These are phyloP conservation scores for Coluber constrictor DNA, from an alignment of 2,797 vertebrate species.

Conservation along the genomic window DNA sequence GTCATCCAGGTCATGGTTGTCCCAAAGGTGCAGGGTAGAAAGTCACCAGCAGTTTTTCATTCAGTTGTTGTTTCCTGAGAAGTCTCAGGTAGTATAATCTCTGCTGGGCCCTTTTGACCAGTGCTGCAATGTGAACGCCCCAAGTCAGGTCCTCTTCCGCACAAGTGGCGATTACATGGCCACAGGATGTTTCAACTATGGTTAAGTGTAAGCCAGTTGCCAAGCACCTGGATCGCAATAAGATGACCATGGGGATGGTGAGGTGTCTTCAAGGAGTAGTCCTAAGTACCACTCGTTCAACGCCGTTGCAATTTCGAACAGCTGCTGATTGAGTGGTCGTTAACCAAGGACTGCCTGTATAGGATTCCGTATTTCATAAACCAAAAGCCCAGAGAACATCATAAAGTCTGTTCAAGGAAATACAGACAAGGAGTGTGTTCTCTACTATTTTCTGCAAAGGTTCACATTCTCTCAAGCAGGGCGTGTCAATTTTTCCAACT, in stretches of 20 bases:
- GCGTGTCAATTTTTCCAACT: too few relatives aligned
- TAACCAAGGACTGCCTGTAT: neutral
- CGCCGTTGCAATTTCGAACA: neutral
- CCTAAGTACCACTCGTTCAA: neutral
- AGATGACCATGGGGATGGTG: neutral
- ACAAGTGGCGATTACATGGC: neutral
- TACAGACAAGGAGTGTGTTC: neutral
- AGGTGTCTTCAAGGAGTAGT: neutral
- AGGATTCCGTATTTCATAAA: neutral
- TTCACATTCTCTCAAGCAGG: neutral
- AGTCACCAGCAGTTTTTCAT: too few relatives aligned
- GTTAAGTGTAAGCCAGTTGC: neutral
- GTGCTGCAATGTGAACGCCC: too few relatives aligned
- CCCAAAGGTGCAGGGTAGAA: too few relatives aligned
- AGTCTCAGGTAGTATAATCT: too few relatives aligned
- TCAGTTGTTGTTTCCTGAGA: too few relatives aligned
- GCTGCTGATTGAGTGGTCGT: neutral
- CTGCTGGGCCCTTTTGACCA: too few relatives aligned
- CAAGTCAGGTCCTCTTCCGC: too few relatives aligned
- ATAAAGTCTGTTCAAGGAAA: neutral
- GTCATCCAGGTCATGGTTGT: too few relatives aligned
- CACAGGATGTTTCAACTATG: neutral
- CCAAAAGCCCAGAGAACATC: neutral
- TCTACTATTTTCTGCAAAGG: neutral
- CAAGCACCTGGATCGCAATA: neutral